phyloP scores from a whole-genome alignment of 2,888 invertebrate species.

The Timema cristinae region DNA sequence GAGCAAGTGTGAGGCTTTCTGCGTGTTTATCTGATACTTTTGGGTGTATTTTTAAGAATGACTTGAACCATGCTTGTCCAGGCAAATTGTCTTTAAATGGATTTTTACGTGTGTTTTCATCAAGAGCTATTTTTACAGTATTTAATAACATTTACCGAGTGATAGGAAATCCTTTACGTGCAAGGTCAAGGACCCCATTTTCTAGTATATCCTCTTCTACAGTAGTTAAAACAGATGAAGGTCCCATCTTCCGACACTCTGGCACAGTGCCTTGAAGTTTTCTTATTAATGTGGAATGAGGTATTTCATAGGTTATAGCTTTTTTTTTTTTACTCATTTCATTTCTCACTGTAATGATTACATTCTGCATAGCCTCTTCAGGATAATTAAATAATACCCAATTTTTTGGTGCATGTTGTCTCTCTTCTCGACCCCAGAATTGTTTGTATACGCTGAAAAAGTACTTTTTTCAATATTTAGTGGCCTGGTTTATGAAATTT shows the following conservation, averaged over 20 bases:
- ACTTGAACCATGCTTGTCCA: not conserved
- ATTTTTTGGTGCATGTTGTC: too few species aligned
- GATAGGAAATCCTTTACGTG: conserved; percentile 12
- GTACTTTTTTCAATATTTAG: too few species aligned
- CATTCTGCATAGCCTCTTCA: not conserved
- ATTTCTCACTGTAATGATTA: not conserved
- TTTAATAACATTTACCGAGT: not conserved
- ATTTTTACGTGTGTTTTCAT: conserved; percentile 36
- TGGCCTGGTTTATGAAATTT: too few species aligned
- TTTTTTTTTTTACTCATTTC: too few species aligned
- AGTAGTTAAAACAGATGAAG: not conserved
- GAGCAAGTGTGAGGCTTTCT: not conserved
- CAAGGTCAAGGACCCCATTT: not conserved
- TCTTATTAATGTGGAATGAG: not conserved
- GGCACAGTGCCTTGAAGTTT: conserved; percentile 8
- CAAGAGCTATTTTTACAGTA: conserved; percentile 3
- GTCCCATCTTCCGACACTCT: too few species aligned
- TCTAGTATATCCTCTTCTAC: not conserved
- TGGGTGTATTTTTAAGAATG: conserved; percentile 4
- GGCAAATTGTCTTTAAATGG: conserved; percentile 4
- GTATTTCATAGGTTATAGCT: too few species aligned
- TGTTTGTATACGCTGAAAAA: too few species aligned
- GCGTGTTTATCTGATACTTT: conserved; percentile 3
- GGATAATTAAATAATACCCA: conserved; percentile 8
- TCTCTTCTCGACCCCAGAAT: too few species aligned